Percentiles rank a stretch among this genome's conserved stretches.
Conservation (phyloP, 1,140 invertebrate genomes). For the Nephila pilipes region DNA sequence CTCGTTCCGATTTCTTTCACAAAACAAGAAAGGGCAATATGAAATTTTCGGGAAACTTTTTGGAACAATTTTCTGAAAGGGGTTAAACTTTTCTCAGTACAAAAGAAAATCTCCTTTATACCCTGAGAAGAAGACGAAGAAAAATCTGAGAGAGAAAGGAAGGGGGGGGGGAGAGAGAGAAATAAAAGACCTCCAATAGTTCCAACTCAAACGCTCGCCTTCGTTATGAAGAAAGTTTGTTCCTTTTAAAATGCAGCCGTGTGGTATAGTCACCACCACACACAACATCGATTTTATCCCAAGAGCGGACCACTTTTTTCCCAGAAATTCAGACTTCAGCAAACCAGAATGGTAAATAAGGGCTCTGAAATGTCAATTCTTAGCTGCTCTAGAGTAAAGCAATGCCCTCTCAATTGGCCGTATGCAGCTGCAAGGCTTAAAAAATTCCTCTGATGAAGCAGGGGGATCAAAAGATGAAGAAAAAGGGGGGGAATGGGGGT, state of each 20-base stretch:
- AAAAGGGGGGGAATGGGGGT: constrained; percentile 21
- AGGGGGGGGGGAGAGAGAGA: not conserved
- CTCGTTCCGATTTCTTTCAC: constrained; percentile 1
- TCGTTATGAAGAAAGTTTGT: constrained; percentile 74
- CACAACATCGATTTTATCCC: constrained; percentile 63
- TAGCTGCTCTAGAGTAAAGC: constrained; percentile 49
- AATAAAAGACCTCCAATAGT: constrained; percentile 61
- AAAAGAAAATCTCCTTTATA: constrained; percentile 45
- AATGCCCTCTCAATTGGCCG: constrained; percentile 65
- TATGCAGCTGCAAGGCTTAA: constrained; percentile 72
- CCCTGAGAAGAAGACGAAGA: constrained; percentile 2
- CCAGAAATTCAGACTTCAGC: constrained; percentile 44
- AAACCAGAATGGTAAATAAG: constrained; percentile 73
- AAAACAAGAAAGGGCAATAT: not conserved
- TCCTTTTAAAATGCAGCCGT: constrained; percentile 65
- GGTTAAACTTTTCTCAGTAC: constrained; percentile 24
- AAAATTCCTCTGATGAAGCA: constrained; percentile 74
- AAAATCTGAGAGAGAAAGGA: not conserved
- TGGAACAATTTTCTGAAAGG: constrained; percentile 3
- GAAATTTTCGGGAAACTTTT: constrained; percentile 20
- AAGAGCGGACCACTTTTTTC: constrained; percentile 1
- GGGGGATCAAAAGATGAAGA: constrained; percentile 73
- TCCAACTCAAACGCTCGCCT: constrained; percentile 25
- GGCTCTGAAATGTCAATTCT: constrained; percentile 70
- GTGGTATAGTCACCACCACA: constrained; percentile 34